Evolutionary conservation across 2,797 vertebrate genomes (phyloP).

Genomic region (Sebastes paucispinis): DNA sequence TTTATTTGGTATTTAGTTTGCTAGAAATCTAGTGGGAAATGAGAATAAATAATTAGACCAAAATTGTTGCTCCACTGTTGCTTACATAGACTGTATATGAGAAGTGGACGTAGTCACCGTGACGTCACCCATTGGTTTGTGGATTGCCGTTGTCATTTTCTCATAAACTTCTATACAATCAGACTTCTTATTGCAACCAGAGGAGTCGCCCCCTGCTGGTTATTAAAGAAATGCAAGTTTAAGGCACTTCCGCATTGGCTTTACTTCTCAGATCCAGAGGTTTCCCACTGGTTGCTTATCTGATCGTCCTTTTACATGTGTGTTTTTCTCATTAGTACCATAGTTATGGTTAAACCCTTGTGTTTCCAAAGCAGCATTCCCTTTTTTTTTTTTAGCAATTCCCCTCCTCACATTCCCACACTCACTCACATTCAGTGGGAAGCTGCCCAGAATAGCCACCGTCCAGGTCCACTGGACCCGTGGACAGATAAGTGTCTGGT

Average conservation of each 20-base stretch:
- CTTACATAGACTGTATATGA: too few relatives aligned
- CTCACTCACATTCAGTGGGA: constrained; percentile 14
- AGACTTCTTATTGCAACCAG: too few relatives aligned
- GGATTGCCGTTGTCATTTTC: background rate
- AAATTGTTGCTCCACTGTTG: background rate
- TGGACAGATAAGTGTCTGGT: constrained; percentile 1
- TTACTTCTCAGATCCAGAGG: too few relatives aligned
- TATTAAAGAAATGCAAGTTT: too few relatives aligned
- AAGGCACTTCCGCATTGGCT: too few relatives aligned
- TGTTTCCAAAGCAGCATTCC: background rate
- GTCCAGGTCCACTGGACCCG: constrained; percentile 19
- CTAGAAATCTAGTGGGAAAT: background rate
- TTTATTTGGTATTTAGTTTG: background rate
- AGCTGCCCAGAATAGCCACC: constrained; percentile 18
- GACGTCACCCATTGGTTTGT: background rate
- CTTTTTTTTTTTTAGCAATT: constrained; percentile 27
- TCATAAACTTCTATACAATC: too few relatives aligned
- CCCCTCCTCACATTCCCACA: constrained; percentile 31
- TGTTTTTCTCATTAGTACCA: constrained; percentile 1
- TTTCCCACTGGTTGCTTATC: background rate
- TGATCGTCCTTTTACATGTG: background rate
- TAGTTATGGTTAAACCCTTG: background rate
- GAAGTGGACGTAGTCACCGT: background rate
- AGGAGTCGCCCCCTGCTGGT: too few relatives aligned
- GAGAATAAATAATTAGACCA: background rate